Percentiles rank a stretch among this genome's conserved stretches.
phyloP scores from a whole-genome alignment of 2,888 invertebrate species.

The Torymus tubicola region DNA sequence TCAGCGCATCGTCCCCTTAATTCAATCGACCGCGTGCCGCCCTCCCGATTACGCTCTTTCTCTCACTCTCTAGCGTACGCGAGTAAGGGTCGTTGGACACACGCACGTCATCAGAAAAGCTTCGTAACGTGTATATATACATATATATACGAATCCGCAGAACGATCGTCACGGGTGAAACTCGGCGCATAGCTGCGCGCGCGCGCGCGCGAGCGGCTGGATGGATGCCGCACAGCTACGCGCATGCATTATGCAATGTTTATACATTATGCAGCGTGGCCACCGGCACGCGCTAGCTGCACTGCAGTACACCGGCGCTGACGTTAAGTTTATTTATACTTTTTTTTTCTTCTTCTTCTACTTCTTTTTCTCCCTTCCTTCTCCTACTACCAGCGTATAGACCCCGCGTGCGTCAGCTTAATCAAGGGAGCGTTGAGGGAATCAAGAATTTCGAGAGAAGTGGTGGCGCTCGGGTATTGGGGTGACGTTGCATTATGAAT shows the following conservation, averaged over 20 bases:
- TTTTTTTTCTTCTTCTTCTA: too few relatives aligned
- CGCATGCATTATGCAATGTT: constrained; percentile 59
- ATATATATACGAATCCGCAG: background rate
- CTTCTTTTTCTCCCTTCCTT: too few relatives aligned
- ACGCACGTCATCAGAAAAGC: constrained; percentile 22
- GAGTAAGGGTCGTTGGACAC: background rate
- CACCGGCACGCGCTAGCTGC: constrained; percentile 18
- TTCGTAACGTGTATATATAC: background rate
- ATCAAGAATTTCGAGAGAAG: constrained; percentile 17
- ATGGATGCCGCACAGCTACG: constrained; percentile 4
- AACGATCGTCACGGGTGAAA: background rate
- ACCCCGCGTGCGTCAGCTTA: too few relatives aligned
- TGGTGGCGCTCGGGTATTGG: too few relatives aligned
- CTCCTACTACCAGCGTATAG: too few relatives aligned
- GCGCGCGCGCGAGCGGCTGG: background rate
- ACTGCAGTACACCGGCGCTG: background rate
- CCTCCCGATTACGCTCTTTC: constrained; percentile 19
- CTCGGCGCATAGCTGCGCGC: too few relatives aligned
- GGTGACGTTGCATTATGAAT: constrained; percentile 5
- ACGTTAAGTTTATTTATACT: too few relatives aligned
- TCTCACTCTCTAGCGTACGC: background rate
- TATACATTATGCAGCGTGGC: constrained; percentile 58
- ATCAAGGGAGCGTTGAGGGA: background rate
- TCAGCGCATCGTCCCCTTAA: background rate
- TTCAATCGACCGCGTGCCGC: constrained; percentile 8